Conservation (phyloP, 92 coral and sea anemone species). For the Porites evermanni region DNA sequence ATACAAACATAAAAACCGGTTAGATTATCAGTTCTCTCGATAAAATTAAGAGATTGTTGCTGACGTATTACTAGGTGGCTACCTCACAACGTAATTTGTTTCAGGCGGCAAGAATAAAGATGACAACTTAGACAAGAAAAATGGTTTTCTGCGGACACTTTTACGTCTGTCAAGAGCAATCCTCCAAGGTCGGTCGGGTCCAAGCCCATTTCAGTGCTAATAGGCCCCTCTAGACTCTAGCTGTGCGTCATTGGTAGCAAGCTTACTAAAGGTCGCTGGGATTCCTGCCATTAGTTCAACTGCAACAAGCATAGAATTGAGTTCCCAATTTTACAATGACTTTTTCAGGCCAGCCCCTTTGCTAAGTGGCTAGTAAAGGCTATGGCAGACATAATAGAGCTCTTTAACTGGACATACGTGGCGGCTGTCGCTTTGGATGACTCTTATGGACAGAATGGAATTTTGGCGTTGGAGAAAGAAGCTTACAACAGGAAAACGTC, state of each 20-base stretch:
- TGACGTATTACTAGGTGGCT: too few species aligned
- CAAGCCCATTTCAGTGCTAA: too few species aligned
- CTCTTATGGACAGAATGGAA: not conserved
- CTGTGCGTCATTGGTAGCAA: not conserved
- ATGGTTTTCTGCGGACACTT: too few species aligned
- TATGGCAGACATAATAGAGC: conserved; percentile 12
- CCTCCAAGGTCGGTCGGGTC: too few species aligned
- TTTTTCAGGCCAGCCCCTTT: not conserved
- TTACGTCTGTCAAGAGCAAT: too few species aligned
- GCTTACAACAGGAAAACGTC: not conserved
- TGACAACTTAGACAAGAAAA: too few species aligned
- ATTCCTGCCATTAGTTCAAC: not conserved
- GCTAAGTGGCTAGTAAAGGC: conserved; percentile 1
- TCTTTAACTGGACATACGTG: conserved; percentile 13
- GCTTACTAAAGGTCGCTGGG: not conserved
- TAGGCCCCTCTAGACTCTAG: not conserved
- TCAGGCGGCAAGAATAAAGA: not conserved
- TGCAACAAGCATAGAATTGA: conserved; percentile 1
- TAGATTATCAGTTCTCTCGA: too few species aligned
- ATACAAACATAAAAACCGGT: too few species aligned
- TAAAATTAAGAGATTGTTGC: too few species aligned
- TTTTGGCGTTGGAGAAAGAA: not conserved
- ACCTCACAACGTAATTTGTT: not conserved
- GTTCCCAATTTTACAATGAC: not conserved
- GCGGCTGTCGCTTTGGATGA: conserved; percentile 7